Percentiles rank a stretch among this genome's conserved stretches.
Conservation (phyloP, 2,797 vertebrate species). For the Megalops cyprinoides region DNA sequence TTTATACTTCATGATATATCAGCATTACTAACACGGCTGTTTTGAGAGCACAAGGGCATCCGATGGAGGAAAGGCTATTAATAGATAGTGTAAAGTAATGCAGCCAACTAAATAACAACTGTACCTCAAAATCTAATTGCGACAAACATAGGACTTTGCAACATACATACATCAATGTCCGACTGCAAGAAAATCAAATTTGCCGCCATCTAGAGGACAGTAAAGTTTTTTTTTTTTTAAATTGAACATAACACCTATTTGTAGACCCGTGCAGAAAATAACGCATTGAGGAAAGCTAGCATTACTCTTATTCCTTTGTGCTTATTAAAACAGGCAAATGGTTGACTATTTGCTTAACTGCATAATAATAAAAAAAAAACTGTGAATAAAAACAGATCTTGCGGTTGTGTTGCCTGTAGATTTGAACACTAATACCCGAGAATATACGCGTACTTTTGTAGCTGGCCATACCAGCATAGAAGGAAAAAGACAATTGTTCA, state of each 20-base stretch:
- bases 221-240: no score
- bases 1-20: neutral
- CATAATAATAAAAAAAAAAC: neutral
- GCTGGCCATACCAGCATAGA: neutral
- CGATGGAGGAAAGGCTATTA: neutral
- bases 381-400: no score
- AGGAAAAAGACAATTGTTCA: neutral
- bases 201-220: constrained; percentile 3
- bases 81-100: neutral
- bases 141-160: neutral
- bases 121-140: no score
- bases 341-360: neutral
- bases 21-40: neutral
- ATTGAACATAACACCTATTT: no score
- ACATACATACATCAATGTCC: neutral
- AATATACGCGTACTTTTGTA: no score
- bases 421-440: no score
- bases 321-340: neutral
- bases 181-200: neutral
- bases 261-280: neutral
- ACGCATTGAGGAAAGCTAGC: neutral
- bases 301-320: no score
- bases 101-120: neutral
- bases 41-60: neutral
- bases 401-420: no score